A percentile compares a stretch with the other conserved stretches of the same genome.
phyloP scores from a whole-genome alignment of 2,797 vertebrate species.

The Corythornis leucogaster region DNA sequence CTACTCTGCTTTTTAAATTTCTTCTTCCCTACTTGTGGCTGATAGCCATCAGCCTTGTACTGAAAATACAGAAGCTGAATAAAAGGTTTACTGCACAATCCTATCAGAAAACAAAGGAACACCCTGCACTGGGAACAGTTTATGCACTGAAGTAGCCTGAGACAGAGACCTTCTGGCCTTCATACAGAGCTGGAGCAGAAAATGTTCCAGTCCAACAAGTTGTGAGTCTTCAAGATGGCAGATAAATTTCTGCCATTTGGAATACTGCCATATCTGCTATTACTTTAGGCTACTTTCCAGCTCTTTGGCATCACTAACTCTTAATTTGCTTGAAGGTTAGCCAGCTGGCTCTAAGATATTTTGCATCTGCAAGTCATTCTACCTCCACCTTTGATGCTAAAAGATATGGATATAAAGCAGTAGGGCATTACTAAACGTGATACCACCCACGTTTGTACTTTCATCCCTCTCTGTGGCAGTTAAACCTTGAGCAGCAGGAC shows the following conservation, averaged over 20 bases:
- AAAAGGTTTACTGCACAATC: not conserved
- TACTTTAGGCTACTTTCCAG: slow-evolving; percentile 26
- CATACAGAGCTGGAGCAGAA: not conserved
- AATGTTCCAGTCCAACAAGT: not conserved
- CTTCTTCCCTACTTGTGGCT: not conserved
- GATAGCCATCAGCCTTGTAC: not conserved
- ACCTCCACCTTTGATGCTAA: slow-evolving; percentile 16
- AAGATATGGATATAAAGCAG: not conserved
- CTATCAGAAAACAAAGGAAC: not conserved
- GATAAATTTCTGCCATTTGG: not conserved
- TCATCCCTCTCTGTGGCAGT: not conserved
- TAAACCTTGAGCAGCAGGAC: not conserved
- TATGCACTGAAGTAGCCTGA: not conserved
- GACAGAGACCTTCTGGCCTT: not conserved
- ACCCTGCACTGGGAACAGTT: not conserved
- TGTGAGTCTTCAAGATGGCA: not conserved
- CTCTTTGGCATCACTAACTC: slow-evolving; percentile 5
- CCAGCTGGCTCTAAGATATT: slow-evolving; percentile 34
- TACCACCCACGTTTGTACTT: not conserved
- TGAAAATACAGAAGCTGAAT: not conserved
- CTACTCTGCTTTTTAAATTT: not conserved
- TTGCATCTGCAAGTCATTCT: slow-evolving; percentile 37
- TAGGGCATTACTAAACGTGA: not conserved
- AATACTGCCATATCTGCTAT: slow-evolving; percentile 36
- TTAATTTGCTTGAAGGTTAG: slow-evolving; percentile 36